Percentiles rank a stretch among this genome's conserved stretches.
Conservation (phyloP, 2,888 invertebrate genomes). For the Parnassius orleans region DNA sequence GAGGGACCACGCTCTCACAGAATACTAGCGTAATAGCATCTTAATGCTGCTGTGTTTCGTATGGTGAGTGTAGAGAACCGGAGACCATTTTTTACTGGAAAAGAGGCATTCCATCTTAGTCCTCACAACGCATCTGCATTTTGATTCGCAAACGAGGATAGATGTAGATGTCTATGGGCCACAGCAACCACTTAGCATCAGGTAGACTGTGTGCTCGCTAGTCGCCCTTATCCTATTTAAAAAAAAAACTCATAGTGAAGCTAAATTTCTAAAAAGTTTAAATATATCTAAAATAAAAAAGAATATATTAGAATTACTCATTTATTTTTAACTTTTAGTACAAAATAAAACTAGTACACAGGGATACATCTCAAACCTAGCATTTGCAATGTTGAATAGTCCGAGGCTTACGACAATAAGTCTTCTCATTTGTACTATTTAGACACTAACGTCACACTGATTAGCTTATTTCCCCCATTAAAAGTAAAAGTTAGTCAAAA, state of each 20-base stretch:
- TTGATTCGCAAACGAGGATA: too few species aligned
- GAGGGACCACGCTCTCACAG: too few species aligned
- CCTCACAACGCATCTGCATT: too few species aligned
- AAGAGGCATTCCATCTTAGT: too few species aligned
- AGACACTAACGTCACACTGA: slow-evolving; percentile 80
- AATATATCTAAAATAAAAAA: slow-evolving; percentile 21
- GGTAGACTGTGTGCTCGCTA: too few species aligned
- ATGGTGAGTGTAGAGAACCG: too few species aligned
- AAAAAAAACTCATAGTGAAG: not conserved
- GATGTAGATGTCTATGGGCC: too few species aligned
- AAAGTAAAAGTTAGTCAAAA: slow-evolving; percentile 70
- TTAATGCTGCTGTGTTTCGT: too few species aligned
- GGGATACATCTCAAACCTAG: slow-evolving; percentile 82
- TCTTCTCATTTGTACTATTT: slow-evolving; percentile 83
- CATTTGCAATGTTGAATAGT: slow-evolving; percentile 81
- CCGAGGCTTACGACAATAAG: slow-evolving; percentile 82
- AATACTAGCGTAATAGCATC: too few species aligned
- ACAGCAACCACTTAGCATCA: too few species aligned
- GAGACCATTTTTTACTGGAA: too few species aligned
- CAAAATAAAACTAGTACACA: slow-evolving; percentile 83
- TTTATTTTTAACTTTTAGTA: slow-evolving; percentile 82
- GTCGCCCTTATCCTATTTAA: too few species aligned
- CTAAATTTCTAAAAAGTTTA: not conserved
- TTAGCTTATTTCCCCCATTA: slow-evolving; percentile 74
- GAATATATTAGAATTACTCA: slow-evolving; percentile 63